Evolutionary conservation across 2,113 vertebrate species (phyloP), one percentile per base, ranked within the genome.

Genomic region (Tragelaphus strepsiceros): DNA sequence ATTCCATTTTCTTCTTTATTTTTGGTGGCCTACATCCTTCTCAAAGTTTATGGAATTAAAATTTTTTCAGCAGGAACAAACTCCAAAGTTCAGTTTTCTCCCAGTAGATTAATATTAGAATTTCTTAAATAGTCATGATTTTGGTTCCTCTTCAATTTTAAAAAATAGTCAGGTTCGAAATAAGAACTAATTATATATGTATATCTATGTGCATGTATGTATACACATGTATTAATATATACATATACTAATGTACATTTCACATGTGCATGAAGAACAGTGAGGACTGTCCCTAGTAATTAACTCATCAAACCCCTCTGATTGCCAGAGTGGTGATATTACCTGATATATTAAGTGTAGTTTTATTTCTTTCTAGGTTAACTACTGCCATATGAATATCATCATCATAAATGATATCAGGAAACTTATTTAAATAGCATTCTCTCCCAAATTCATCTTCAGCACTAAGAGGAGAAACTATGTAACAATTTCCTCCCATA

Each of bases 391-490:
- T 22, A 90, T 39, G 11, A 85, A 35, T 58, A 7, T 12, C 82
- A 83, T 64, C 43, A 85, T 61, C 43, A 39, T n/a, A 91, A 97
- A 88, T 49, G 7, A 46, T 85, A 35, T 16, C 43, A 96, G 32
- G 5, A 95, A 83, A 49, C 10, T 43, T 24, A 85, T 90, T 88
- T 87, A 90, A 89, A n/a, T 46, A 58, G 4, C 7, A 49, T 9
- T 56, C 4, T 88, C 3, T 84, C n/a, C 83, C 46, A 86, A 35
- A 9, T 91, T 91, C 9, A 86, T 86, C n/a, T 53, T 90, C 35
- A 92, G 2, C 10, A 7, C 15, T 53, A 62, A 64, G 22, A 62
- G 1, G 22, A 74, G 12, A 91, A 26, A 56, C 8, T 64, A 21
- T 6, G 32, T 17, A n/a, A 80, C 1, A 62, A 1, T 0, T 85